phyloP scores from a whole-genome alignment of 2,797 vertebrate species.

The Decapterus maruadsi region DNA sequence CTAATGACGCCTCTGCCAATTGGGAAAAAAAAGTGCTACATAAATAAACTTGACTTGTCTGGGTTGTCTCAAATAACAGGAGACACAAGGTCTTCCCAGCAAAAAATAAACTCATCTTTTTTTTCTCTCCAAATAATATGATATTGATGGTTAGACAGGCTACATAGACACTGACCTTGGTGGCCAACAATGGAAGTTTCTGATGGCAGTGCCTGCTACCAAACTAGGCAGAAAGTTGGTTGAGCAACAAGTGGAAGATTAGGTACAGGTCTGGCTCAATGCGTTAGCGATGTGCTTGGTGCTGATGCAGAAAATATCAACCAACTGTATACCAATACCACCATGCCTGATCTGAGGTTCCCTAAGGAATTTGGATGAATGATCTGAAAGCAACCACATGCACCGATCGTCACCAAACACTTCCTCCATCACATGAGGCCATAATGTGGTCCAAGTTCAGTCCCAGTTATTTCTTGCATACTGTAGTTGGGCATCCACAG shows the following conservation, averaged over 20 bases:
- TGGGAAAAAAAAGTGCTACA: too few species aligned
- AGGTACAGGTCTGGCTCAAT: conserved; percentile 77
- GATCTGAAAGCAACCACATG: not conserved
- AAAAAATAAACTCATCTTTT: not conserved
- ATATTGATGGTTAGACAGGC: not conserved
- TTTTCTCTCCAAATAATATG: not conserved
- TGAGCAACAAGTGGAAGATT: not conserved
- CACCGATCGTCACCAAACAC: not conserved
- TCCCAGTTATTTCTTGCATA: not conserved
- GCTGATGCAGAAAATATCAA: conserved; percentile 90
- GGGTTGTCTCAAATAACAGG: not conserved
- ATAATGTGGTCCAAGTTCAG: not conserved
- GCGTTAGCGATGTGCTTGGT: conserved; percentile 85
- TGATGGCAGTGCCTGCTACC: conserved; percentile 4
- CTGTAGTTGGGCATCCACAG: not conserved
- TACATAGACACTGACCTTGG: not conserved
- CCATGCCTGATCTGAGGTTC: too few species aligned
- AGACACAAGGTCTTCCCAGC: not conserved
- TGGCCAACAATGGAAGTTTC: not conserved
- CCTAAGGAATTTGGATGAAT: too few species aligned
- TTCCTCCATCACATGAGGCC: not conserved
- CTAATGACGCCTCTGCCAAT: too few species aligned
- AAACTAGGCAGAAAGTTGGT: conserved; percentile 15
- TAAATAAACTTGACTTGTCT: not conserved
- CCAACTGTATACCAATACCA: conserved; percentile 73